Percentiles rank a stretch among this genome's conserved stretches.
Evolutionary conservation across 2,888 invertebrate species (phyloP).

Genomic region (Conomelus anceps): DNA sequence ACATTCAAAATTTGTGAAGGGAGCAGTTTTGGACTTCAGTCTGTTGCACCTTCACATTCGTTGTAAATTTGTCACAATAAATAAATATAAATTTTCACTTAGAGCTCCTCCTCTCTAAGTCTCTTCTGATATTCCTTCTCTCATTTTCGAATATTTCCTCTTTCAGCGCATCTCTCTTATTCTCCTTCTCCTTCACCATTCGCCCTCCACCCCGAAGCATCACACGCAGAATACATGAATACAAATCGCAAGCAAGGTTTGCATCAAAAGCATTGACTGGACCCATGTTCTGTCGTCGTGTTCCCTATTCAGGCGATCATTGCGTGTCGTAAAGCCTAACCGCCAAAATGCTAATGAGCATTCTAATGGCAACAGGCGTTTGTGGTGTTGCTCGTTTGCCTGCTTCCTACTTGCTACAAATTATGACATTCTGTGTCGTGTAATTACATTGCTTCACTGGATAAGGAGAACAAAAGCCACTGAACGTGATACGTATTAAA

Average conservation of each 20-base stretch:
- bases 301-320: background rate
- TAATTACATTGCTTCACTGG: background rate
- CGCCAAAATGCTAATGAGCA: background rate
- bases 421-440: background rate
- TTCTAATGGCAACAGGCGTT: background rate
- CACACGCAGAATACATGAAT: background rate
- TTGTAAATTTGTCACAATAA: too few relatives aligned
- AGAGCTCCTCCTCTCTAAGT: background rate
- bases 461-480: background rate
- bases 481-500: background rate
- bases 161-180: background rate
- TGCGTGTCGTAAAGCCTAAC: background rate
- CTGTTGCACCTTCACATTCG: too few relatives aligned
- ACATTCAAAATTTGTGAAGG: too few relatives aligned
- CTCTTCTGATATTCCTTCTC: background rate
- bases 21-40: too few relatives aligned
- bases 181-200: background rate
- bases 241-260: background rate
- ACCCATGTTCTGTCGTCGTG: background rate
- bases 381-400: background rate
- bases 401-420: background rate
- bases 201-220: background rate
- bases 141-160: background rate
- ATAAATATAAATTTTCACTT: too few relatives aligned
- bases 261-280: background rate